These are phyloP conservation scores for Ammodytes dubius DNA, from an alignment of 2,113 vertebrate species.

Conservation along the genomic window DNA sequence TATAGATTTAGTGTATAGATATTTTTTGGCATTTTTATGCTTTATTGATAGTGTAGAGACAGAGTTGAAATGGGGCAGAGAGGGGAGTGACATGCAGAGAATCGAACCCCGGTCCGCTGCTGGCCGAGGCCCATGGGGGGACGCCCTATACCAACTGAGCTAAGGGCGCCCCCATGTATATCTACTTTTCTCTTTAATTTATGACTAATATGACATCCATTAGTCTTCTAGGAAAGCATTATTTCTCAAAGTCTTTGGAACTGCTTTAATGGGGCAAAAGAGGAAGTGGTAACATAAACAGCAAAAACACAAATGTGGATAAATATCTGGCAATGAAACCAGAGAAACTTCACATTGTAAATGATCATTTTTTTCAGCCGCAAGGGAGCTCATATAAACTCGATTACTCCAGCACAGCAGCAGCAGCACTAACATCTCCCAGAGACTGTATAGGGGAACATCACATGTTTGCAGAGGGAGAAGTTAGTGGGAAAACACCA, in stretches of 20 bases:
- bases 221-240: neutral
- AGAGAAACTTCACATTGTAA: constrained; percentile 48
- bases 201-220: neutral
- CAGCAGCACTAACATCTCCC: constrained; percentile 48
- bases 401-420: constrained; percentile 46
- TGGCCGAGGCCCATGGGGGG: no score
- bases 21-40: no score
- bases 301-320: constrained; percentile 29
- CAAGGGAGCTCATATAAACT: constrained; percentile 61
- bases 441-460: constrained; percentile 17
- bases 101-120: no score
- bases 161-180: no score
- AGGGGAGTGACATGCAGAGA: no score
- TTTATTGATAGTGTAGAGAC: no score
- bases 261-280: constrained; percentile 12
- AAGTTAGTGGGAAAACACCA: constrained; percentile 31
- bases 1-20: no score
- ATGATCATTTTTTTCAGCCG: constrained; percentile 49
- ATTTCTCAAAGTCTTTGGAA: neutral
- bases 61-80: no score
- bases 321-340: constrained; percentile 46
- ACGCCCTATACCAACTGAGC: no score
- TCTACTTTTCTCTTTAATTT: constrained; percentile 9
- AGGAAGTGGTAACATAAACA: constrained; percentile 16
- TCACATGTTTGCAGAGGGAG: constrained; percentile 22